phyloP scores from a whole-genome alignment of 1,140 invertebrate species.

The Saxidomus purpurata region DNA sequence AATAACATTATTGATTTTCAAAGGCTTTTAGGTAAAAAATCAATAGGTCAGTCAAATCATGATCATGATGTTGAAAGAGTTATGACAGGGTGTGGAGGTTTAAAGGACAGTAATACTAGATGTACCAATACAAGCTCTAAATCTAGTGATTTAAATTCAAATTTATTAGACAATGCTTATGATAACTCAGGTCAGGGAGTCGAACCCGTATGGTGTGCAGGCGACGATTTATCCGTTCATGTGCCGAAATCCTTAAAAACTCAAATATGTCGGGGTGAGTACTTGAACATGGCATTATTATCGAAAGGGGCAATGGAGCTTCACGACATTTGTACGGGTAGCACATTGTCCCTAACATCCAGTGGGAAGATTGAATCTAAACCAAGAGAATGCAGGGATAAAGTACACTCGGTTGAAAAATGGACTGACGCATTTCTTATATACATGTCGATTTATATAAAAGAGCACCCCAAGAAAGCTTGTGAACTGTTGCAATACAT shows the following conservation, averaged over 20 bases:
- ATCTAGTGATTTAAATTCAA: no score
- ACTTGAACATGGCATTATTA: slow-evolving; percentile 59
- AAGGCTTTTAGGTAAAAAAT: no score
- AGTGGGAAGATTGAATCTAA: slow-evolving; percentile 31
- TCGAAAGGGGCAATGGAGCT: slow-evolving; percentile 59
- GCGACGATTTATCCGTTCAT: slow-evolving; percentile 54
- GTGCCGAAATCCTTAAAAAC: slow-evolving; percentile 13
- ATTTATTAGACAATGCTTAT: no score
- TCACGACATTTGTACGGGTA: slow-evolving; percentile 10
- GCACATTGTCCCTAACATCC: neutral
- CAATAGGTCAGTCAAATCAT: no score
- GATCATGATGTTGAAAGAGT: no score
- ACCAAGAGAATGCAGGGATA: slow-evolving; percentile 32
- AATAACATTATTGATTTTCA: no score
- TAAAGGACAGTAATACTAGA: no score
- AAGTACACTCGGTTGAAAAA: slow-evolving; percentile 47
- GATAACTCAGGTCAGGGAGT: no score
- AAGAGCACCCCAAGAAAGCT: neutral
- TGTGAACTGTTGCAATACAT: slow-evolving; percentile 28
- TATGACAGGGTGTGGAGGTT: no score
- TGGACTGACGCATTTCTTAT: slow-evolving; percentile 64
- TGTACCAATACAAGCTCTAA: no score
- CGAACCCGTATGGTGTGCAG: neutral
- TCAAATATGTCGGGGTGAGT: slow-evolving; percentile 47
- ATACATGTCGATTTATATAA: slow-evolving; percentile 51